Percentiles rank a stretch among this genome's conserved stretches.
These are phyloP conservation scores for Garrulus glandarius DNA, from an alignment of 2,797 vertebrate species.

Conservation along the genomic window DNA sequence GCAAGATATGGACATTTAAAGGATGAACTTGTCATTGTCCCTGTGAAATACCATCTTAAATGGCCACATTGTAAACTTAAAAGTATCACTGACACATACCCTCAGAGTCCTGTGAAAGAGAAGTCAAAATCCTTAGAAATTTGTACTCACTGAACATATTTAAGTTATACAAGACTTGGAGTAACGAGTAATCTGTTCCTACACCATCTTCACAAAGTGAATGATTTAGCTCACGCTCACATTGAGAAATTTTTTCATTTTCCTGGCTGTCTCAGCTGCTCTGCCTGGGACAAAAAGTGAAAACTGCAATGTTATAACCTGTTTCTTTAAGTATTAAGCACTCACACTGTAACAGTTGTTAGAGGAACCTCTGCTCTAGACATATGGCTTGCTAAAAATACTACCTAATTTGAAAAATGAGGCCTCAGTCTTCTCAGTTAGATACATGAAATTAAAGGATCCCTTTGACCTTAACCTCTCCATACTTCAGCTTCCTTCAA, in stretches of 20 bases:
- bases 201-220: not conserved
- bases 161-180: not conserved
- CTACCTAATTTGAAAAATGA: not conserved
- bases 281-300: not conserved
- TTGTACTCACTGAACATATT: not conserved
- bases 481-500: not conserved
- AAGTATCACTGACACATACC: not conserved
- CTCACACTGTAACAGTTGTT: not conserved
- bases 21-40: not conserved
- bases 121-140: not conserved
- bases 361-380: not conserved
- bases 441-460: not conserved
- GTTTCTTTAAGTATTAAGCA: not conserved
- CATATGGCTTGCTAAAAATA: conserved; percentile 20
- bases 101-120: not conserved
- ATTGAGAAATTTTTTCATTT: not conserved
- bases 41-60: not conserved
- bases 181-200: not conserved
- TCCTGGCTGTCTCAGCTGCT: not conserved
- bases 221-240: not conserved
- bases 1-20: not conserved
- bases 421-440: not conserved
- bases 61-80: not conserved
- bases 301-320: not conserved
- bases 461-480: not conserved